phyloP scores from a whole-genome alignment of 2,113 vertebrate species.

The Hippocampus barbouri region DNA sequence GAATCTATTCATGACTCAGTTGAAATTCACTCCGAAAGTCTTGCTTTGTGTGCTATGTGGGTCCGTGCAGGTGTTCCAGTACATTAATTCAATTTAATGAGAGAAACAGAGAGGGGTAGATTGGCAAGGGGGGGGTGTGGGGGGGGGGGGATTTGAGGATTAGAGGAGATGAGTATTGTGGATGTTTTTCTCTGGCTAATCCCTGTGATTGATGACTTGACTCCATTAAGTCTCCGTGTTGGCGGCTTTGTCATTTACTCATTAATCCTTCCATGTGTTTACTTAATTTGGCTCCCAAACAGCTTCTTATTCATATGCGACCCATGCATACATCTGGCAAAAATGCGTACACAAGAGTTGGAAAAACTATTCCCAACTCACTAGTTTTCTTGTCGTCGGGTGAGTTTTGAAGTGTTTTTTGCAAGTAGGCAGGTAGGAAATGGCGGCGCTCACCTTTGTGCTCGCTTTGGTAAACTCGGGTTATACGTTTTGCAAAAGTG shows the following conservation, averaged over 20 bases:
- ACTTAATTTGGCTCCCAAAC: constrained; percentile 32
- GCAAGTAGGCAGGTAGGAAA: neutral
- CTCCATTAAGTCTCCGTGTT: constrained; percentile 51
- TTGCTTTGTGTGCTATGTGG: neutral
- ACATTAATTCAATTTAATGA: constrained; percentile 9
- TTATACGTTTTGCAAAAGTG: neutral
- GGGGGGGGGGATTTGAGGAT: constrained; percentile 28
- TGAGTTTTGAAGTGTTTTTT: too few species aligned
- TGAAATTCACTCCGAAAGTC: neutral
- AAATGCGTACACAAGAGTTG: neutral
- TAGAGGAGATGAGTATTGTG: constrained; percentile 34
- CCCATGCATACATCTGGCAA: constrained; percentile 8
- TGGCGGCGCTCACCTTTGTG: too few species aligned
- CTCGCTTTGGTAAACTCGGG: too few species aligned
- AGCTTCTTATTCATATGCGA: constrained; percentile 13
- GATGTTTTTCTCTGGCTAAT: constrained; percentile 53
- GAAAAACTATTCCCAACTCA: neutral
- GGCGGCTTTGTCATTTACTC: constrained; percentile 50
- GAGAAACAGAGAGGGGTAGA: neutral
- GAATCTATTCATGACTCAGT: constrained; percentile 7
- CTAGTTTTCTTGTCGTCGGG: neutral
- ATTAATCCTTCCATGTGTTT: constrained; percentile 59
- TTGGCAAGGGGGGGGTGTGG: constrained; percentile 17
- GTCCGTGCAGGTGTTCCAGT: constrained; percentile 14
- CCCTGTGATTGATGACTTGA: constrained; percentile 56